These are phyloP conservation scores for Lathamus discolor DNA, from an alignment of 2,113 vertebrate genomes.

Conservation along the genomic window DNA sequence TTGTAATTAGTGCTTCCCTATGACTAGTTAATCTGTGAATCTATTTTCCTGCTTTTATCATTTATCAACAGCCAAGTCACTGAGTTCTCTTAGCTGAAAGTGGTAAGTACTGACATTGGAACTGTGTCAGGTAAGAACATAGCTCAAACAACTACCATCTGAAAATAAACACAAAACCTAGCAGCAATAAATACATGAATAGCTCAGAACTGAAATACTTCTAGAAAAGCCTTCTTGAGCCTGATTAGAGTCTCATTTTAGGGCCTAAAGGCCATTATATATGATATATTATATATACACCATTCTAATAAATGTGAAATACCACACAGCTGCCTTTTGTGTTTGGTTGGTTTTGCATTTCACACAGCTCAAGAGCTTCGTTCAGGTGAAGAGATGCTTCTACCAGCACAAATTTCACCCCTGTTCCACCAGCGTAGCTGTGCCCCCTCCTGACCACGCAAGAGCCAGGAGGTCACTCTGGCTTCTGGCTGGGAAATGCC, in stretches of 20 bases:
- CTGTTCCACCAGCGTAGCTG: background rate
- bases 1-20: slow-evolving; percentile 25
- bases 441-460: background rate
- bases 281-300: background rate
- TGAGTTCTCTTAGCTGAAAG: slow-evolving; percentile 3
- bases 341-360: background rate
- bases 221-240: background rate
- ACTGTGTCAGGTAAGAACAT: background rate
- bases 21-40: slow-evolving; percentile 8
- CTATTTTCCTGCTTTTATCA: slow-evolving; percentile 3
- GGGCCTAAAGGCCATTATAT: too few species aligned
- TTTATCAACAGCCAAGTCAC: slow-evolving; percentile 7
- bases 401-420: background rate
- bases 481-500: background rate
- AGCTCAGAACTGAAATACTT: background rate
- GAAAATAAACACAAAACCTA: background rate
- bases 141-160: background rate
- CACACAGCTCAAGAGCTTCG: background rate
- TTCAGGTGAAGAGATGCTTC: background rate
- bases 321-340: background rate
- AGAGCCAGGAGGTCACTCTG: background rate
- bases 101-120: background rate
- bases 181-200: background rate
- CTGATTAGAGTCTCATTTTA: background rate
- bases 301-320: background rate